phyloP scores from a whole-genome alignment of 2,797 vertebrate species.

The Pseudocheirus occidentalis region DNA sequence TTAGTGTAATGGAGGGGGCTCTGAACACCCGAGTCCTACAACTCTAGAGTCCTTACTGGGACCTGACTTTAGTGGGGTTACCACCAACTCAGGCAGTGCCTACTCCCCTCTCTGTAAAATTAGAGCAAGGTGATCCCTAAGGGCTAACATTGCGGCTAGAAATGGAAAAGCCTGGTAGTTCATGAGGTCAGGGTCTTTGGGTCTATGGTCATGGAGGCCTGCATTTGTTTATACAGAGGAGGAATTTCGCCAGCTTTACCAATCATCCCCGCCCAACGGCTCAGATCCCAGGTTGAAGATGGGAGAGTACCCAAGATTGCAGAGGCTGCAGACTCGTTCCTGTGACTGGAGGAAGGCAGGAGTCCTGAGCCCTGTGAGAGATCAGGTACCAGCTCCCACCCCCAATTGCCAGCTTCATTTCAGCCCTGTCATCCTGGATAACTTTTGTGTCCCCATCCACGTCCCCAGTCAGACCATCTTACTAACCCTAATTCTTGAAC shows the following conservation, averaged over 20 bases:
- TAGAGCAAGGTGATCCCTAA: not conserved
- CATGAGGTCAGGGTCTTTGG: not conserved
- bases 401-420: not conserved
- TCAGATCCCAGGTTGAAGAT: not conserved
- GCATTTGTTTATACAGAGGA: constrained; percentile 53
- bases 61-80: not conserved
- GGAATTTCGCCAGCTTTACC: constrained; percentile 60
- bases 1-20: not conserved
- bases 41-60: not conserved
- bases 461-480: not conserved
- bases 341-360: constrained; percentile 77
- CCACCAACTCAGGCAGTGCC: not conserved
- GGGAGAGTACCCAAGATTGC: not conserved
- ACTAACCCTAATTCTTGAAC: not conserved
- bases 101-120: not conserved
- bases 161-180: not conserved
- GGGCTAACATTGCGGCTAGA: not conserved
- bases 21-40: not conserved
- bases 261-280: not conserved
- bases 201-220: not conserved
- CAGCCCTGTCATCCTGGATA: not conserved
- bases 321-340: accelerated
- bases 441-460: not conserved
- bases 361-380: not conserved
- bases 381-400: constrained; percentile 70